Evolutionary conservation across 2,797 vertebrate genomes (phyloP).

Genomic region (Scolopax rusticola): DNA sequence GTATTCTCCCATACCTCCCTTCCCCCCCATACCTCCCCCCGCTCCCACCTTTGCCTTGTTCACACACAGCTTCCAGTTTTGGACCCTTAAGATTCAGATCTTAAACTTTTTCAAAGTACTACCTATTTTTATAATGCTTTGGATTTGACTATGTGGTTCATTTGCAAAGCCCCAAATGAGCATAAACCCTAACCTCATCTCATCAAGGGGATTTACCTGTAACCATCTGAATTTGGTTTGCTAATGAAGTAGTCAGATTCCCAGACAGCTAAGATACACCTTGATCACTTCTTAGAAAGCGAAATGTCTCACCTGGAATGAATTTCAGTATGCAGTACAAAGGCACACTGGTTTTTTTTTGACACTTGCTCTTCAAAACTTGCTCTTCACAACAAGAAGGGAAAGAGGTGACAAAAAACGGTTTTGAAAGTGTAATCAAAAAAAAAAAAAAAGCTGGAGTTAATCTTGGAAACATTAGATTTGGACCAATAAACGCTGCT

Average conservation of each 20-base stretch:
- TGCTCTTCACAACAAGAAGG: not conserved
- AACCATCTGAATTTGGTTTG: conserved; percentile 54
- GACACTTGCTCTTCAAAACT: not conserved
- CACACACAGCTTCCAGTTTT: not conserved
- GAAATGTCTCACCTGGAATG: conserved; percentile 2
- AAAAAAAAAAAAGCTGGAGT: not conserved
- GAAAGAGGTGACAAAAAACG: not conserved
- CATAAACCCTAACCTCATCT: conserved; percentile 62
- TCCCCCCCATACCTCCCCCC: not conserved
- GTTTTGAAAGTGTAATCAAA: not conserved
- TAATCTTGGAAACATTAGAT: not conserved
- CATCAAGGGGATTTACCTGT: conserved; percentile 61
- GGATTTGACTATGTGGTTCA: conserved; percentile 52
- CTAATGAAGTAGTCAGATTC: conserved; percentile 52
- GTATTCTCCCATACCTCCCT: not conserved
- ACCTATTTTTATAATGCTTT: conserved; percentile 60
- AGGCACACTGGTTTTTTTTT: not conserved
- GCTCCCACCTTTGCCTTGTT: not conserved
- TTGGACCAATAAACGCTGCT: not conserved
- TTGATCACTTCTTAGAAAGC: conserved; percentile 58
- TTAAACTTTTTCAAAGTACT: conserved; percentile 48
- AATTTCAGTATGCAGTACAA: not conserved
- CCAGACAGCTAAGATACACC: conserved; percentile 44
- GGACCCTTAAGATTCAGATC: conserved; percentile 13
- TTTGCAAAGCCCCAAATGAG: conserved; percentile 59